phyloP scores from a whole-genome alignment of 1,140 invertebrate species.

The Zeugodacus cucurbitae region DNA sequence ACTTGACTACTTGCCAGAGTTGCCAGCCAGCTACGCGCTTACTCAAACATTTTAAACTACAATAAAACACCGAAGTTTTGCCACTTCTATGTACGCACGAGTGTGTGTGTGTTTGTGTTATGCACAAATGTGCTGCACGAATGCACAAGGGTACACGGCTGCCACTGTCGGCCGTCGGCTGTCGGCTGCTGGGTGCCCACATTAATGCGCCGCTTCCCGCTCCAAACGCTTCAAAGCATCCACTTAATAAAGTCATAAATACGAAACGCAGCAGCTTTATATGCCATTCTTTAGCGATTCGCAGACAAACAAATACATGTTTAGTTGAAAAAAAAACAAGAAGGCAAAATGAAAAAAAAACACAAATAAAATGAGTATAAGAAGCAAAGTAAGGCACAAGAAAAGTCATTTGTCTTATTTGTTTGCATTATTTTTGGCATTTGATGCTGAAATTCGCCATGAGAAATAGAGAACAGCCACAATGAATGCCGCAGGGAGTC shows the following conservation, averaged over 20 bases:
- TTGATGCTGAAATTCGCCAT: neutral
- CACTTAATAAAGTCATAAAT: slow-evolving; percentile 32
- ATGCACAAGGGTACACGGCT: neutral
- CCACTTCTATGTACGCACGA: neutral
- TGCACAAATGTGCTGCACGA: slow-evolving; percentile 15
- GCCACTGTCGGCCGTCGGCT: too few relatives aligned
- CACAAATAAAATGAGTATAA: too few relatives aligned
- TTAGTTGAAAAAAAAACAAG: neutral
- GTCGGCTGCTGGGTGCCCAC: neutral
- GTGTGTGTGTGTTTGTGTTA: neutral
- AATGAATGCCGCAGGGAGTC: neutral
- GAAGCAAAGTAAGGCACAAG: neutral
- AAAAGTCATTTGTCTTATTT: slow-evolving; percentile 35
- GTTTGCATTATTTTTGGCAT: slow-evolving; percentile 33
- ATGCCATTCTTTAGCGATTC: slow-evolving; percentile 8
- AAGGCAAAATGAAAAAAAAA: neutral
- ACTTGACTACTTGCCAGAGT: neutral
- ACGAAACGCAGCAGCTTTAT: slow-evolving; percentile 23
- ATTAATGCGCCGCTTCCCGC: neutral
- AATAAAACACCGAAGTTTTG: neutral
- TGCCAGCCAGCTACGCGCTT: neutral
- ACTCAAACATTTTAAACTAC: neutral
- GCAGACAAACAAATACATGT: neutral
- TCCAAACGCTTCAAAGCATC: neutral
- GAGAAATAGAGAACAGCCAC: neutral